Base-by-base conservation (phyloP, 2,888 invertebrate species). In the Chymomyza fuscimana region DNA sequence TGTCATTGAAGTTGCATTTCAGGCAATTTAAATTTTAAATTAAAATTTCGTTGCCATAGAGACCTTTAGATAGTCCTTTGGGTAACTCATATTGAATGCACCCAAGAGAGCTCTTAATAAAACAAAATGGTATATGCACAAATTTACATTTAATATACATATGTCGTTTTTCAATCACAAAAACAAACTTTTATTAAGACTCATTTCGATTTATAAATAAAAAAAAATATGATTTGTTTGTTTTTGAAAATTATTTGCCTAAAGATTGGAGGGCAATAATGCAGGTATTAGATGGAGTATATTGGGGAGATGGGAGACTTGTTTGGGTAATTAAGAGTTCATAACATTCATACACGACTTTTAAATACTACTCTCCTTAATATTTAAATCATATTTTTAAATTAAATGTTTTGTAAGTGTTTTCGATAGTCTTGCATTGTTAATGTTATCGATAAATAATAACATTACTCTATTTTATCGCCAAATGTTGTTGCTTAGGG, bases 11-110 rank as follows among this genome's bases (percentile, higher is more conserved):
- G 40, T 46, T 12, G 40, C 40, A 12, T 46, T 46, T 46, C 40
- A 46, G 2, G 12, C 40, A 46, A 46, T 46, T 46, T 46, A 80
- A 54, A 83, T 85, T 82, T 75, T 61, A 83, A 76, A 84, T 82
- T 78, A 82, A 85, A 85, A 82, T 74, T 40, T 10, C 54, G 19
- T 29, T 58, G 22, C 29, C 25, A 19, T 58, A 15, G 54, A 46
- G 12, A 46, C 40, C 40, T 46, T 10, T 46, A 40, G 40, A 1
- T 36, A 7, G 40, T 4, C 40, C 40, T 12, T 46, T 46, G 40
- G 40, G 40, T 2, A 12, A 12, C 10, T 10, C 40, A 12, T 46
- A 12, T 46, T 46, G 6, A 46, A 46, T 46, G 40, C 40, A 46
- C 40, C 2, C 40, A 46, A 46, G 12, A 10, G 40, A 10, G 12